phyloP scores from a whole-genome alignment of 2,888 invertebrate genomes.

The Eilema sororculum region DNA sequence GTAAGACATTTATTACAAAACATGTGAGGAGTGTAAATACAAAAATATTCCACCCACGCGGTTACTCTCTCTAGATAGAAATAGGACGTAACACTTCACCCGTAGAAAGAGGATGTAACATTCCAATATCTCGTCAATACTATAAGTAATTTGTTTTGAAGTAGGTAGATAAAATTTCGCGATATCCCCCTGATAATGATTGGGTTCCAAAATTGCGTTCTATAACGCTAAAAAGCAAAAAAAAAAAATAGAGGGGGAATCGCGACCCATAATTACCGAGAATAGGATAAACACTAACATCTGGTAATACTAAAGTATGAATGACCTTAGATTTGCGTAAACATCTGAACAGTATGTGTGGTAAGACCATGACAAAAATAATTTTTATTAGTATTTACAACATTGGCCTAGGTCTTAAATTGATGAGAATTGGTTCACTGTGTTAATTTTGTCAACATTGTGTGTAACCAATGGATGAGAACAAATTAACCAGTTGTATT shows the following conservation, averaged over 20 bases:
- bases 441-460: background rate
- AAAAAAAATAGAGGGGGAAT: too few relatives aligned
- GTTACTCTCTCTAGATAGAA: constrained; percentile 6
- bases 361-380: background rate
- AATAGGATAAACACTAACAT: background rate
- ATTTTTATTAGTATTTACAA: constrained; percentile 27
- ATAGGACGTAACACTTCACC: constrained; percentile 8
- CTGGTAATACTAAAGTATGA: background rate
- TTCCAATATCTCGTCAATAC: background rate
- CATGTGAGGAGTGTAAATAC: constrained; percentile 2
- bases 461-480: background rate
- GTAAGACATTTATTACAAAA: background rate
- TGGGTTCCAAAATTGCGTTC: too few relatives aligned
- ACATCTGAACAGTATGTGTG: background rate
- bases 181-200: too few relatives aligned
- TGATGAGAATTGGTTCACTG: constrained; percentile 8
- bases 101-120: background rate
- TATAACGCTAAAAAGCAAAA: too few relatives aligned
- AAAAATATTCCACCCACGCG: background rate
- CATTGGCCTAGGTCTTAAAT: constrained; percentile 37
- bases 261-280: background rate
- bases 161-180: background rate
- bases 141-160: background rate
- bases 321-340: background rate
- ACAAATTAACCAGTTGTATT: background rate